phyloP scores from a whole-genome alignment of 2,888 invertebrate genomes.

The Latheticus oryzae region DNA sequence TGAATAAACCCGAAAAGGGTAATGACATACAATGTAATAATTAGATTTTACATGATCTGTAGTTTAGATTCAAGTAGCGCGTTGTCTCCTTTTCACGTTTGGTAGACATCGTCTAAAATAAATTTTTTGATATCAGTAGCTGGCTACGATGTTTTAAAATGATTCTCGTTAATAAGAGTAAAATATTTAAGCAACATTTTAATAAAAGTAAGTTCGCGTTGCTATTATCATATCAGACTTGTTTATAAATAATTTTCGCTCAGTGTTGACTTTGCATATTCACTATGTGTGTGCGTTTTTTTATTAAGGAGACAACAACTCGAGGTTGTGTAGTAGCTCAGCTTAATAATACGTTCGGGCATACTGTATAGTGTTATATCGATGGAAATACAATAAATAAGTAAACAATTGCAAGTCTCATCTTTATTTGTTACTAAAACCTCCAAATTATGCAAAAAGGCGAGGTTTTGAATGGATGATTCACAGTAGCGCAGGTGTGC shows the following conservation, averaged over 20 bases:
- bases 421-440: conserved; percentile 14
- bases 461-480: conserved; percentile 21
- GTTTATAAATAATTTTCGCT: conserved; percentile 32
- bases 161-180: conserved; percentile 4
- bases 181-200: neutral
- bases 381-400: conserved; percentile 53
- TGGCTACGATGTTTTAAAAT: conserved; percentile 30
- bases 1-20: conserved; percentile 14
- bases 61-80: conserved; percentile 38
- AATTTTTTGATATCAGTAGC: conserved; percentile 30
- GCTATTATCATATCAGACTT: conserved; percentile 27
- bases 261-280: conserved; percentile 39
- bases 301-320: conserved; percentile 42
- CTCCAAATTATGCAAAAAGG: conserved; percentile 21
- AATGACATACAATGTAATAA: conserved; percentile 38
- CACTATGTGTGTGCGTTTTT: conserved; percentile 28
- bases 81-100: conserved; percentile 37
- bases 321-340: conserved; percentile 60
- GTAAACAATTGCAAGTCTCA: conserved; percentile 15
- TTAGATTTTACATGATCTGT: conserved; percentile 55
- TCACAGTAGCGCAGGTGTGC: conserved; percentile 28
- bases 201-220: conserved; percentile 7
- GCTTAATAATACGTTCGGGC: conserved; percentile 59
- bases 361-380: conserved; percentile 64
- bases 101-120: conserved; percentile 20